phyloP scores from a whole-genome alignment of 2,888 invertebrate genomes.

The Archaeoteleia sp. region DNA sequence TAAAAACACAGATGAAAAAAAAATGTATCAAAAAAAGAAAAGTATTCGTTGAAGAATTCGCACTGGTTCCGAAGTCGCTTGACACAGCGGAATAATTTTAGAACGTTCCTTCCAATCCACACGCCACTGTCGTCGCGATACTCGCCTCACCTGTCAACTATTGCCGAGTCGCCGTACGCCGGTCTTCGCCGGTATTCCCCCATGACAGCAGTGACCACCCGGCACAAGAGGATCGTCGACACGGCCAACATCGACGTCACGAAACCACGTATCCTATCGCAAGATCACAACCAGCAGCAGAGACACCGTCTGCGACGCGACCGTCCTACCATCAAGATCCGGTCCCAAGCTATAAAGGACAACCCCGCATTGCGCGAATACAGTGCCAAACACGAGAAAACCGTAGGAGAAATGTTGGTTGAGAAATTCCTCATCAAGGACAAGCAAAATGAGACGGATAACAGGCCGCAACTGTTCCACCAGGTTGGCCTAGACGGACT shows the following conservation, averaged over 20 bases:
- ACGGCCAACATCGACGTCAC: slow-evolving; percentile 92
- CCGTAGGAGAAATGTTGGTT: slow-evolving; percentile 83
- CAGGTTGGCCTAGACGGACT: slow-evolving; percentile 59
- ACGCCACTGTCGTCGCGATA: slow-evolving; percentile 76
- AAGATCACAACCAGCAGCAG: slow-evolving; percentile 56
- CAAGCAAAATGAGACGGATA: slow-evolving; percentile 70
- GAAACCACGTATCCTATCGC: slow-evolving; percentile 68
- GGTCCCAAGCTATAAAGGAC: slow-evolving; percentile 72
- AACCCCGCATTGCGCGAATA: slow-evolving; percentile 71
- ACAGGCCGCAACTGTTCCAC: slow-evolving; percentile 55
- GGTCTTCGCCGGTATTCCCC: slow-evolving; percentile 67
- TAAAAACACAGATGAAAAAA: too few species aligned
- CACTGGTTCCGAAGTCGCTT: neutral
- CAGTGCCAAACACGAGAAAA: slow-evolving; percentile 78
- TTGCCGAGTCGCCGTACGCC: slow-evolving; percentile 78
- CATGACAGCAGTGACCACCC: slow-evolving; percentile 71
- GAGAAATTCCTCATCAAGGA: slow-evolving; percentile 85
- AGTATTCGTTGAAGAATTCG: neutral
- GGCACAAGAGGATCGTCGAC: slow-evolving; percentile 84
- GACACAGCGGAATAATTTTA: slow-evolving; percentile 49
- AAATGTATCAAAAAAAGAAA: neutral
- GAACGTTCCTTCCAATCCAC: slow-evolving; percentile 65
- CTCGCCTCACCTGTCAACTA: slow-evolving; percentile 85
- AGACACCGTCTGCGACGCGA: slow-evolving; percentile 66
- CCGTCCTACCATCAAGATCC: slow-evolving; percentile 71